Evolutionary conservation across 92 coral and sea anemone species (phyloP).

Genomic region (Isaurus tuberculatus): DNA sequence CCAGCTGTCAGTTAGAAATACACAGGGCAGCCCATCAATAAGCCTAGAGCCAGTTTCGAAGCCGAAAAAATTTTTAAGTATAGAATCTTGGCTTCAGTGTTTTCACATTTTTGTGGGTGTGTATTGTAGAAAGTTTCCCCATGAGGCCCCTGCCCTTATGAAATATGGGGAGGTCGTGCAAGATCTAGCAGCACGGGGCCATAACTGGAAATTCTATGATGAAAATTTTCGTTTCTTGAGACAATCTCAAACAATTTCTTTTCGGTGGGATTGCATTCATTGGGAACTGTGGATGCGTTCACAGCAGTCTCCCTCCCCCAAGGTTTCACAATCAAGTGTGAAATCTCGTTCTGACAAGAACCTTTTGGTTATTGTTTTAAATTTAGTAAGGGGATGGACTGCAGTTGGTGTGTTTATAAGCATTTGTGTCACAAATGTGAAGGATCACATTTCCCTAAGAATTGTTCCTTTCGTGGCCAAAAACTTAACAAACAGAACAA

Average conservation of each 20-base stretch:
- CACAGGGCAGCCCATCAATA: too few species aligned
- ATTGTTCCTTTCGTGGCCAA: too few species aligned
- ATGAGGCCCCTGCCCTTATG: too few species aligned
- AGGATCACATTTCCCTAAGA: too few species aligned
- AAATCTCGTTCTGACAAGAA: constrained; percentile 4
- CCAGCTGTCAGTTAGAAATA: too few species aligned
- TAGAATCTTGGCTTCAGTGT: constrained; percentile 50
- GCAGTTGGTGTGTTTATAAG: constrained; percentile 64
- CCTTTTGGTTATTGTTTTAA: constrained; percentile 54
- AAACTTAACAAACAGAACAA: too few species aligned
- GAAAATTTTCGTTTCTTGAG: constrained; percentile 60
- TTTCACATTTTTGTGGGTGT: constrained; percentile 59
- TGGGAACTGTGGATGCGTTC: constrained; percentile 69
- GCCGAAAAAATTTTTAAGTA: constrained; percentile 30
- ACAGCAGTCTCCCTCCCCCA: constrained; percentile 26
- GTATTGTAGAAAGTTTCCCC: constrained; percentile 48
- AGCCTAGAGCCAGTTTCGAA: too few species aligned
- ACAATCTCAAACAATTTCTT: constrained; percentile 41
- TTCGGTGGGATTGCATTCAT: constrained; percentile 53
- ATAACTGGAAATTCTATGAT: constrained; percentile 64
- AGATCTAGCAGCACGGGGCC: constrained; percentile 65
- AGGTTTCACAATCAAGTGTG: not conserved
- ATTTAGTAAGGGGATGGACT: constrained; percentile 41
- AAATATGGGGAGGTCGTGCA: constrained; percentile 66
- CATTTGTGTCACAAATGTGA: constrained; percentile 67